These are phyloP conservation scores for Diuraphis noxia DNA, from an alignment of 1,140 invertebrate genomes.

Conservation along the genomic window DNA sequence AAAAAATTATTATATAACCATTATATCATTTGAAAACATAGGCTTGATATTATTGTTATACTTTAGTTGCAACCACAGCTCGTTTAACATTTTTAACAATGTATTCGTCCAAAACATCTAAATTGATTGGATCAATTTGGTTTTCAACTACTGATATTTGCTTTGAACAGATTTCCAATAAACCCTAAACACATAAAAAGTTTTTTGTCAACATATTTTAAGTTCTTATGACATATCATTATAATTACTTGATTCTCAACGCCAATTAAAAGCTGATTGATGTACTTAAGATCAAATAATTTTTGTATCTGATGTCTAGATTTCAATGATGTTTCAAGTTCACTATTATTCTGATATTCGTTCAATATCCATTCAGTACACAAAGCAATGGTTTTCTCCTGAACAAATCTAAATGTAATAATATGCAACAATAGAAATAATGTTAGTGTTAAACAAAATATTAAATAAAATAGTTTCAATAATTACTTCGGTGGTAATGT, in stretches of 20 bases:
- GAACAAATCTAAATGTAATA: slow-evolving; percentile 36
- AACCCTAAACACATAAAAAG: neutral
- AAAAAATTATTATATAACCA: neutral
- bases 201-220: neutral
- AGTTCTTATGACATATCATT: neutral
- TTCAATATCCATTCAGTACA: slow-evolving; percentile 39
- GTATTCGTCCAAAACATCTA: slow-evolving; percentile 38
- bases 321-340: slow-evolving; percentile 32
- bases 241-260: slow-evolving; percentile 27
- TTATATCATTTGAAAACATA: neutral
- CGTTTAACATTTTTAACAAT: slow-evolving; percentile 48
- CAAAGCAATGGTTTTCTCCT: slow-evolving; percentile 13
- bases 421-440: neutral
- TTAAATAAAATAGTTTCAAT: neutral
- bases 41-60: neutral
- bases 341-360: slow-evolving; percentile 32
- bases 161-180: neutral
- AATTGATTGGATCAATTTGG: slow-evolving; percentile 42
- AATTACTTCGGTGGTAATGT: slow-evolving; percentile 45
- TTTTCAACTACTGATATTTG: slow-evolving; percentile 32
- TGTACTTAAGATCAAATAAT: slow-evolving; percentile 47
- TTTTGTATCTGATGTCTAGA: slow-evolving; percentile 45
- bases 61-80: slow-evolving; percentile 34
- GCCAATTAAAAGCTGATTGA: slow-evolving; percentile 34
- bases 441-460: neutral